These are phyloP conservation scores for Macquaria australasica DNA, from an alignment of 2,113 vertebrate species.

Conservation along the genomic window DNA sequence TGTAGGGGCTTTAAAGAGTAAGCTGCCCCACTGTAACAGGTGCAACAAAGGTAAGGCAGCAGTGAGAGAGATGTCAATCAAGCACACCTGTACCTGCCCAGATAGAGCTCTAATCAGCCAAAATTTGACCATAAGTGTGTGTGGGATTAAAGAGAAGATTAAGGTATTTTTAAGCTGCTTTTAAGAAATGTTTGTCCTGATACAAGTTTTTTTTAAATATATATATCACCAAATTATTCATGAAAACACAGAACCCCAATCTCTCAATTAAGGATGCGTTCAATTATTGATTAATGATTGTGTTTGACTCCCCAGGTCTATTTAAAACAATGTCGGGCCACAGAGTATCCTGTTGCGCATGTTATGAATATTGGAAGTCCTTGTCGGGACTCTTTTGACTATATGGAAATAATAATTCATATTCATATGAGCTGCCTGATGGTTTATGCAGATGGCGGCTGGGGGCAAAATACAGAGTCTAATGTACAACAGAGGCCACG, in stretches of 20 bases:
- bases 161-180: neutral
- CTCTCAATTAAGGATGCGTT: neutral
- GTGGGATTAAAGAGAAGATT: neutral
- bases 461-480: constrained; percentile 39
- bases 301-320: neutral
- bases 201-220: neutral
- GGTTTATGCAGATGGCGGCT: constrained; percentile 76
- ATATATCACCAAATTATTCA: neutral
- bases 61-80: neutral
- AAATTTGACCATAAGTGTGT: neutral
- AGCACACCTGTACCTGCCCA: neutral
- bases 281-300: neutral
- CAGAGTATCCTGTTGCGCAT: constrained; percentile 10
- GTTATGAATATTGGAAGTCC: neutral
- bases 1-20: neutral
- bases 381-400: constrained; percentile 64
- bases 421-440: constrained; percentile 50
- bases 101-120: neutral
- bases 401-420: constrained; percentile 71
- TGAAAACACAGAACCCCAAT: neutral
- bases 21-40: neutral
- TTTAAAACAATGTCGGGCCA: neutral
- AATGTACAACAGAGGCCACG: constrained; percentile 50
- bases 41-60: neutral
- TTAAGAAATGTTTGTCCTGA: neutral